phyloP scores from a whole-genome alignment of 2,113 vertebrate genomes.

The Centropristis striata region DNA sequence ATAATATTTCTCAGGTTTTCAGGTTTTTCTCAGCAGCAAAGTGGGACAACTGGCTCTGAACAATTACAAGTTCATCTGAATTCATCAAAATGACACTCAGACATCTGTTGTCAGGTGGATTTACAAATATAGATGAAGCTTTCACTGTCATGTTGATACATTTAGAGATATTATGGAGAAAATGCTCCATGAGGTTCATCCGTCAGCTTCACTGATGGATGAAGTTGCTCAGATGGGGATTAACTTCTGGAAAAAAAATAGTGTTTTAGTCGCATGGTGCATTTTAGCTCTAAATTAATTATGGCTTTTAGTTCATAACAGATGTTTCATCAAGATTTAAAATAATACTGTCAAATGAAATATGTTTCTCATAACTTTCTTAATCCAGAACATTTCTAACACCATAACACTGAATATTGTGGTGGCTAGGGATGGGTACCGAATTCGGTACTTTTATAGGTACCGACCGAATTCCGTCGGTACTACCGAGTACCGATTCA shows the following conservation, averaged over 20 bases:
- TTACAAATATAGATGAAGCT: neutral
- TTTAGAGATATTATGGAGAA: neutral
- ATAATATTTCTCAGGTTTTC: no score
- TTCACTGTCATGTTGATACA: neutral
- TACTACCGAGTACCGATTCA: no score
- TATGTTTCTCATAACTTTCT: neutral
- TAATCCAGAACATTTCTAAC: neutral
- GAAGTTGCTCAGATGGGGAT: neutral
- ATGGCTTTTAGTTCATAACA: neutral
- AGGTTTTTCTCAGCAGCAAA: no score
- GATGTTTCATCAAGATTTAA: neutral
- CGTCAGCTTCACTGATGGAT: neutral
- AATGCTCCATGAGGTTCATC: neutral
- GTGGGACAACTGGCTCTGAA: no score
- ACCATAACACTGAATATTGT: neutral
- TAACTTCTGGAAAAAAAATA: neutral
- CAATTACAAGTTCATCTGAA: neutral
- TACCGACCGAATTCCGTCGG: no score
- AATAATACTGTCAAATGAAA: neutral
- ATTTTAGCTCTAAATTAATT: neutral
- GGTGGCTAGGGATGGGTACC: neutral
- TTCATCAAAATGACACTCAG: neutral
- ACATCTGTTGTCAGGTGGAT: neutral
- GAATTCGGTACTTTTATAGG: no score
- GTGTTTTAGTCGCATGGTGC: neutral